phyloP scores from a whole-genome alignment of 2,113 vertebrate species.

The Cochlearius cochlearius region DNA sequence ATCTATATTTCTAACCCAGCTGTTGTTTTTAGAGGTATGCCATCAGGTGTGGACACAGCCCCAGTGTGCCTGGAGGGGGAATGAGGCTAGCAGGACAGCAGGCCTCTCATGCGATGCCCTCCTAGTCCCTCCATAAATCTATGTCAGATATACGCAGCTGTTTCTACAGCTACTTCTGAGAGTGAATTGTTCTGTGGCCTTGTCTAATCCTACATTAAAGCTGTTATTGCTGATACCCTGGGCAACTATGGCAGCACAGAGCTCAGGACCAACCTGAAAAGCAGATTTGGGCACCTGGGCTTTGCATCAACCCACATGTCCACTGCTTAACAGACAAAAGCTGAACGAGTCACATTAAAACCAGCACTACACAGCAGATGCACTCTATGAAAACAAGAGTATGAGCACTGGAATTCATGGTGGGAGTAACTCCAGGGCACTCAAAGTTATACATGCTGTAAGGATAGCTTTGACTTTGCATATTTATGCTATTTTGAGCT shows the following conservation, averaged over 20 bases:
- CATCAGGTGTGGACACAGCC: neutral
- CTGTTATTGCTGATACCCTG: neutral
- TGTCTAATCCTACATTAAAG: neutral
- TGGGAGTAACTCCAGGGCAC: neutral
- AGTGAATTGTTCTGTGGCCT: neutral
- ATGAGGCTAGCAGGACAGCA: neutral
- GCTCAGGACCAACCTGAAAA: neutral
- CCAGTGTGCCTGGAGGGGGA: neutral
- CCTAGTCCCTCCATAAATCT: neutral
- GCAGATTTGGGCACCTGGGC: neutral
- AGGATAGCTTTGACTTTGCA: neutral
- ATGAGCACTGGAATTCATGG: neutral
- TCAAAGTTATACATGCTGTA: neutral
- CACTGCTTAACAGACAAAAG: neutral
- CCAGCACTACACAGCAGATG: neutral
- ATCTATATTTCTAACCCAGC: neutral
- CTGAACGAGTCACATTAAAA: neutral
- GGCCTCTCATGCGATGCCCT: neutral
- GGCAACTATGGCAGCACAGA: neutral
- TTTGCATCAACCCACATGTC: neutral
- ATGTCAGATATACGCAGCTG: neutral
- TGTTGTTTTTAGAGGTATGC: neutral
- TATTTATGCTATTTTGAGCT: neutral
- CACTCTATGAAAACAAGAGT: neutral
- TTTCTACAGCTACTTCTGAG: neutral